Conservation (phyloP, 2,888 invertebrate genomes). For the Mesorhabditis sp. region DNA sequence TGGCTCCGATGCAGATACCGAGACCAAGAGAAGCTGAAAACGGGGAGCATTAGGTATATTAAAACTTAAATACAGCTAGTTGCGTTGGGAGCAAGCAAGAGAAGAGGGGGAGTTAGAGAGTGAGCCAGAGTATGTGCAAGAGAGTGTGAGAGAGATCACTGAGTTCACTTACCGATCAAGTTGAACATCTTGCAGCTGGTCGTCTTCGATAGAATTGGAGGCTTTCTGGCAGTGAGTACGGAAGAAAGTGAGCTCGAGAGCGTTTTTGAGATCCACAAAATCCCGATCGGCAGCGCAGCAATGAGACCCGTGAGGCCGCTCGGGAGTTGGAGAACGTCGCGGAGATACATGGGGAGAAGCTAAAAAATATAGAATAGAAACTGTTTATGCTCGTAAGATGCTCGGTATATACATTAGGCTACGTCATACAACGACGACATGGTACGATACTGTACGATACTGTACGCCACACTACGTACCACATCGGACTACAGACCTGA, state of each 20-base stretch:
- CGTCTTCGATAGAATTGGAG: constrained; percentile 19
- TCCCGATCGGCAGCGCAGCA: constrained; percentile 49
- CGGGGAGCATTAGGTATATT: too few species aligned
- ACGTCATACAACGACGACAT: too few species aligned
- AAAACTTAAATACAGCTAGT: too few species aligned
- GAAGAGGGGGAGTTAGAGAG: too few species aligned
- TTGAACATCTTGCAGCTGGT: constrained; percentile 37
- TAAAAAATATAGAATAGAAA: constrained; percentile 16
- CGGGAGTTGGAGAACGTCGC: constrained; percentile 41
- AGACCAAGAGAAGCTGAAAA: constrained; percentile 47
- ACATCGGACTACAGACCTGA: too few species aligned
- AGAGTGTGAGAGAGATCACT: too few species aligned
- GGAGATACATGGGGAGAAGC: constrained; percentile 51
- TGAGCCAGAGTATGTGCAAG: too few species aligned
- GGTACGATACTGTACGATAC: too few species aligned
- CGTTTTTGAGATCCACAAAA: constrained; percentile 50
- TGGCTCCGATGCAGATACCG: constrained; percentile 48
- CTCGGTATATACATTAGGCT: too few species aligned
- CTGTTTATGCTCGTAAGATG: too few species aligned
- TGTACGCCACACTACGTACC: too few species aligned
- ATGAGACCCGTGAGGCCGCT: constrained; percentile 44
- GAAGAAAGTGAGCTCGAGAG: constrained; percentile 49
- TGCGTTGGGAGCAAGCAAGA: too few species aligned
- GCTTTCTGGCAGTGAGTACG: constrained; percentile 28
- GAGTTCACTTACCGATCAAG: constrained; percentile 16